Percentiles rank a stretch among this genome's conserved stretches.
These are phyloP conservation scores for Limonius californicus DNA, from an alignment of 1,140 invertebrate genomes.

Conservation along the genomic window DNA sequence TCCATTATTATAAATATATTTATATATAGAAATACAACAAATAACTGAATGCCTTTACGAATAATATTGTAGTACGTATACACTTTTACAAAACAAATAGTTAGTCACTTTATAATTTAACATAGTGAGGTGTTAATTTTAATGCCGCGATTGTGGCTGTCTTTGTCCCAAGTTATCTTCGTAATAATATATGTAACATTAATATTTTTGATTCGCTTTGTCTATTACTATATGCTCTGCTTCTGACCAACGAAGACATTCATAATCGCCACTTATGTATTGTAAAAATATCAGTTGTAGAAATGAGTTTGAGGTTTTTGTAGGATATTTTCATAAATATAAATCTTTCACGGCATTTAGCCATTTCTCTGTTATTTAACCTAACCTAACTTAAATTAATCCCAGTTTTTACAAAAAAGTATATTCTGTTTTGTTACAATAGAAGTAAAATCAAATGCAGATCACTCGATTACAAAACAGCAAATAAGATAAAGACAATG, in stretches of 20 bases:
- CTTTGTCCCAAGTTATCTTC: conserved; percentile 11
- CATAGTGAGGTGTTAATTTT: conserved; percentile 43
- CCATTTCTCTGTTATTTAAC: too few relatives aligned
- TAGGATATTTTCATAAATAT: conserved; percentile 49
- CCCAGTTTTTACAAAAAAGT: too few relatives aligned
- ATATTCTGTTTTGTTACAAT: too few relatives aligned
- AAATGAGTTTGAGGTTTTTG: conserved; percentile 46
- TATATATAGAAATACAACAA: conserved; percentile 43
- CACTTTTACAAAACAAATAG: conserved; percentile 47
- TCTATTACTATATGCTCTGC: conserved; percentile 18
- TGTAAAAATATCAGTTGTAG: conserved; percentile 44
- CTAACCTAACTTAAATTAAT: too few relatives aligned
- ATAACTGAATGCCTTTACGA: conserved; percentile 47
- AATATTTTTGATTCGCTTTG: conserved; percentile 16
- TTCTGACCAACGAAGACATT: conserved; percentile 31
- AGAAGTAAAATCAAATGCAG: too few relatives aligned
- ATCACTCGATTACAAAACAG: too few relatives aligned
- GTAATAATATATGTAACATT: conserved; percentile 21
- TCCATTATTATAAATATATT: conserved; percentile 40
- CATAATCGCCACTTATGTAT: conserved; percentile 28
- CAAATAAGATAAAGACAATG: too few relatives aligned
- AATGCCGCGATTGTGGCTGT: conserved; percentile 30
- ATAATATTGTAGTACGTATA: conserved; percentile 47
- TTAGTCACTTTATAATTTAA: conserved; percentile 42
- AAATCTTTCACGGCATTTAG: conserved; percentile 43